Percentiles rank a stretch among this genome's conserved stretches.
These are phyloP conservation scores for Phoxinus phoxinus DNA, from an alignment of 2,113 vertebrate species.

Conservation along the genomic window DNA sequence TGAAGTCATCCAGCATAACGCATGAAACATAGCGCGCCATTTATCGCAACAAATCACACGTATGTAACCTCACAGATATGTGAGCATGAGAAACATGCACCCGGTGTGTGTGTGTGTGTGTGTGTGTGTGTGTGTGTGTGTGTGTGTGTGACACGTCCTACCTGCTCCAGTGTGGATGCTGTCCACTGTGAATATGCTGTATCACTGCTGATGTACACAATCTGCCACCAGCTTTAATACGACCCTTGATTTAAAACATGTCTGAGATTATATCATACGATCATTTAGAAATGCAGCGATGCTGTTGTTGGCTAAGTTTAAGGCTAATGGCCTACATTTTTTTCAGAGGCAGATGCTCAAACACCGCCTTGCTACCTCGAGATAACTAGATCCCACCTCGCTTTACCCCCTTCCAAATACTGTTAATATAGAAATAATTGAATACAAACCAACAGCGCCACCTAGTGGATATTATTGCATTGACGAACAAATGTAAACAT, in stretches of 20 bases:
- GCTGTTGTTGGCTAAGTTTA: background rate
- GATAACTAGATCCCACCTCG: conserved; percentile 60
- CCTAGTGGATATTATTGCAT: conserved; percentile 50
- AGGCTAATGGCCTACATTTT: conserved; percentile 25
- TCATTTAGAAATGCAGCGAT: background rate
- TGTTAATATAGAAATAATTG: conserved; percentile 4
- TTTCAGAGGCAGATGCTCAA: conserved; percentile 12
- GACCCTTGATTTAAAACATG: conserved; percentile 22
- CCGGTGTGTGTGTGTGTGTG: conserved; percentile 36
- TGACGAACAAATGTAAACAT: background rate
- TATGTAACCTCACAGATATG: background rate
- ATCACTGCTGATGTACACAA: conserved; percentile 71
- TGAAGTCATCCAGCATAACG: conserved; percentile 9
- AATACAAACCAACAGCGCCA: conserved; percentile 58
- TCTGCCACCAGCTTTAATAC: conserved; percentile 59
- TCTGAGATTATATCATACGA: background rate
- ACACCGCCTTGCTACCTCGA: conserved; percentile 32
- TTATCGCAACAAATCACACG: background rate
- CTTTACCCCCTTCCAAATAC: conserved; percentile 20
- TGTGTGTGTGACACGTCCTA: conserved; percentile 43
- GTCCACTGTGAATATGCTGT: conserved; percentile 78
- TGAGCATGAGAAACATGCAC: conserved; percentile 16
- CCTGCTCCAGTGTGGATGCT: conserved; percentile 60
- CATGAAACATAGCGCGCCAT: background rate
- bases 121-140: conserved; percentile 1